These are phyloP conservation scores for Caenorhabditis doughertyi DNA, from an alignment of 2,888 invertebrate genomes.

Conservation along the genomic window DNA sequence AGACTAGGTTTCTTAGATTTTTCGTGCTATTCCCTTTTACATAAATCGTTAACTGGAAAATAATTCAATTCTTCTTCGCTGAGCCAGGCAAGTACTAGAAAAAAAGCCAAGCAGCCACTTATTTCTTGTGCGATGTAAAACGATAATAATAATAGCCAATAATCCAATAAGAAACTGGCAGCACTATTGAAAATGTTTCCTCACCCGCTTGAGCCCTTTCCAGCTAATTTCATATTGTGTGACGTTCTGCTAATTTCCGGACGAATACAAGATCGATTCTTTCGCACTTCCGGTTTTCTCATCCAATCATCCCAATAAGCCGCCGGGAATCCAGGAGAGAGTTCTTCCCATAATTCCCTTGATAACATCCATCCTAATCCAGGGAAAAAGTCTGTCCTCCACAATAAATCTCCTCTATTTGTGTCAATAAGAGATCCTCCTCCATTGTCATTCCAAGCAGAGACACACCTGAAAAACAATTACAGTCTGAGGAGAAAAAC, in stretches of 20 bases:
- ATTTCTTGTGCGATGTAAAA: too few relatives aligned
- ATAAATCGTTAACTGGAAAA: too few relatives aligned
- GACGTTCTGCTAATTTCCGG: constrained; percentile 96
- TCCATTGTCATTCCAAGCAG: constrained; percentile 99
- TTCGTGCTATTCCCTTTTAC: too few relatives aligned
- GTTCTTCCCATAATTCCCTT: constrained; percentile 90
- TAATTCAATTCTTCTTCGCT: too few relatives aligned
- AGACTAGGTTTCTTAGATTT: too few relatives aligned
- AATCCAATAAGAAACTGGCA: too few relatives aligned
- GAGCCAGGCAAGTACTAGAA: too few relatives aligned
- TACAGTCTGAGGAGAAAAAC: too few relatives aligned
- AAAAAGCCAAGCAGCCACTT: too few relatives aligned
- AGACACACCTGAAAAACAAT: constrained; percentile 88
- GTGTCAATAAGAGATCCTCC: constrained; percentile 56
- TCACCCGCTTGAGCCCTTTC: constrained; percentile 91
- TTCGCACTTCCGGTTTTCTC: constrained; percentile 92
- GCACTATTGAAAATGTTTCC: constrained; percentile 70
- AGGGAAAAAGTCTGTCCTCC: constrained; percentile 98
- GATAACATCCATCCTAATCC: constrained; percentile 92
- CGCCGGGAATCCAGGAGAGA: constrained; percentile 93
- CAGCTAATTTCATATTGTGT: constrained; percentile 88
- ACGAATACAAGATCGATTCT: constrained; percentile 91
- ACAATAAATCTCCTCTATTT: constrained; percentile 87
- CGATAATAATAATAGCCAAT: too few relatives aligned
- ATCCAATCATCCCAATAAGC: constrained; percentile 98